Evolutionary conservation across 2,888 invertebrate species (phyloP).

Genomic region (Leptopterna dolabrata): DNA sequence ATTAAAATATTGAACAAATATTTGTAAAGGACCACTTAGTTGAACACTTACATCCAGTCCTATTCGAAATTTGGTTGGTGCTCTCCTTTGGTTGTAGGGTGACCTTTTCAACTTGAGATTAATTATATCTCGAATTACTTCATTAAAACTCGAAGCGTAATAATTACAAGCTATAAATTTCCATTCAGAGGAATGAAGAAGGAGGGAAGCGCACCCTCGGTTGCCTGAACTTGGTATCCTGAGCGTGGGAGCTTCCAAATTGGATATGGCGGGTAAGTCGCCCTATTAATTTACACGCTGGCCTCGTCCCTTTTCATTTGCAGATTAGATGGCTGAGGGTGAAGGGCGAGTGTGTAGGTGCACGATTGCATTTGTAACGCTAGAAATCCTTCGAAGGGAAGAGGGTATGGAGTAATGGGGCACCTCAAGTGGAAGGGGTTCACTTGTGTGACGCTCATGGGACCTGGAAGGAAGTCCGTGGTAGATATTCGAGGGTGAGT

Average conservation of each 20-base stretch:
- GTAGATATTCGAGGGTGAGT: neutral
- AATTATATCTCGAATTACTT: constrained; percentile 25
- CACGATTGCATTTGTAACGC: neutral
- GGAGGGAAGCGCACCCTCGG: neutral
- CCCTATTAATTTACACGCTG: constrained; percentile 52
- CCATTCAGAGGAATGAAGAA: neutral
- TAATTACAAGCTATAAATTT: constrained; percentile 25
- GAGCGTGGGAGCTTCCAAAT: constrained; percentile 18
- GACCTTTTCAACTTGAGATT: neutral
- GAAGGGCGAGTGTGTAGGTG: neutral
- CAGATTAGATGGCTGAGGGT: constrained; percentile 40
- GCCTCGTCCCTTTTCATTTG: constrained; percentile 46
- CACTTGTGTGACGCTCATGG: neutral
- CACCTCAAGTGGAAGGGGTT: neutral
- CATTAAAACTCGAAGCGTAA: constrained; percentile 1
- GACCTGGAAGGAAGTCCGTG: neutral
- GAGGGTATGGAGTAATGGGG: neutral
- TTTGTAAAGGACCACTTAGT: too few species aligned
- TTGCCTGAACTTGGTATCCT: neutral
- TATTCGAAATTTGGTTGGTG: too few species aligned
- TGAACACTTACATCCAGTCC: too few species aligned
- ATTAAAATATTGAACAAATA: too few species aligned
- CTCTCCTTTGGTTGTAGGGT: too few species aligned
- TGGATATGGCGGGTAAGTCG: constrained; percentile 39
- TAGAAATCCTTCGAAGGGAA: neutral